Conservation (phyloP, 2,888 invertebrate species). For the Caenorhabditis drosophilae region DNA sequence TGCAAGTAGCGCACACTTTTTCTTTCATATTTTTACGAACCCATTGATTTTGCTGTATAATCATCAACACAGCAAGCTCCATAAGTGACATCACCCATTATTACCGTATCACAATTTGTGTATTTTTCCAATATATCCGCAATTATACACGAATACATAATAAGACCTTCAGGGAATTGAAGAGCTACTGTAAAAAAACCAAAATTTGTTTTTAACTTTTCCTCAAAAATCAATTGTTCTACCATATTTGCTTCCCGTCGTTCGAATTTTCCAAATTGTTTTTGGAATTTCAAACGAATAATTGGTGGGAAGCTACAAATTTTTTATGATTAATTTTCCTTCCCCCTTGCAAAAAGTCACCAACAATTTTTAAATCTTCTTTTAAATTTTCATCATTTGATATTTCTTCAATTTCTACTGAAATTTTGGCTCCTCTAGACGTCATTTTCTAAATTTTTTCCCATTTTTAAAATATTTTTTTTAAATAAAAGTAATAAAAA, state of each 20-base stretch:
- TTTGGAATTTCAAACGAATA: constrained; percentile 98
- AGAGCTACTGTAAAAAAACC: constrained; percentile 78
- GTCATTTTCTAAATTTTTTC: not conserved
- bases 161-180: constrained; percentile 92
- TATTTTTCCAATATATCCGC: constrained; percentile 84
- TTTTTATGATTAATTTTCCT: not conserved
- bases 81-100: constrained; percentile 99
- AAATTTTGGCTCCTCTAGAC: constrained; percentile 29
- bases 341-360: constrained; percentile 11
- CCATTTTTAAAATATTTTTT: not conserved
- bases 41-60: constrained; percentile 86
- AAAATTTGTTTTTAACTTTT: not conserved
- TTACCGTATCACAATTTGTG: constrained; percentile 79
- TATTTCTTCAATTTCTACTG: constrained; percentile 54
- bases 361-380: constrained; percentile 62
- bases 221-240: not conserved
- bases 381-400: constrained; percentile 45
- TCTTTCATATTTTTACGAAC: too few relatives aligned
- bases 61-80: constrained; percentile 99
- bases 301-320: constrained; percentile 80
- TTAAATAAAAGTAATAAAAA: too few relatives aligned
- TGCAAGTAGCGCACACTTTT: too few relatives aligned
- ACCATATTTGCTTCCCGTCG: constrained; percentile 80
- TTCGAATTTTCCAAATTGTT: constrained; percentile 92
- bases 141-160: constrained; percentile 89